Percentiles rank a stretch among this genome's conserved stretches.
Evolutionary conservation across 2,113 vertebrate species (phyloP).

Genomic region (Rostratula benghalensis): DNA sequence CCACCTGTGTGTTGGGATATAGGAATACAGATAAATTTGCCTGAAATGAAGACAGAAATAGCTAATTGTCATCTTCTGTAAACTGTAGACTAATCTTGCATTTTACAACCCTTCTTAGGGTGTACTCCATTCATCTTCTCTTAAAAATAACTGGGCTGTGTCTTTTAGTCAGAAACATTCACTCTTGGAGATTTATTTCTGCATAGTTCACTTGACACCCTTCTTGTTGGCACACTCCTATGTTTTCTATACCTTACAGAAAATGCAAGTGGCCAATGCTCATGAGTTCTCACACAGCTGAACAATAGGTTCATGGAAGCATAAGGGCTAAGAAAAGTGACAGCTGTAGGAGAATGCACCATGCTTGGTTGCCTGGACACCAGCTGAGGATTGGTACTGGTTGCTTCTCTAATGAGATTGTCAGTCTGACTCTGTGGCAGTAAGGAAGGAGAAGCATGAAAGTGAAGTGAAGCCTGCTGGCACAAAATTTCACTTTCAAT

Average conservation of each 20-base stretch:
- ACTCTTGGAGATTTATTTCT: neutral
- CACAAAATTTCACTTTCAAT: neutral
- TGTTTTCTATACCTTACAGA: neutral
- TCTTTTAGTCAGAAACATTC: neutral
- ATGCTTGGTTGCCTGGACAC: neutral
- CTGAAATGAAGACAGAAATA: neutral
- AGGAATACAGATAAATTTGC: neutral
- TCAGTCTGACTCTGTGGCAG: too few relatives aligned
- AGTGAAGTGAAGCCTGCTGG: neutral
- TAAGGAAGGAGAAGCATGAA: neutral
- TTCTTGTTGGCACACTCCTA: neutral
- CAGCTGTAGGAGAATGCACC: neutral
- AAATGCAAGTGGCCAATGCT: neutral
- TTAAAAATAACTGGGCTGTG: neutral
- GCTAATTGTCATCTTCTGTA: neutral
- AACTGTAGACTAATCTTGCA: neutral
- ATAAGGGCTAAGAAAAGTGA: neutral
- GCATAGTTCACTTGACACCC: neutral
- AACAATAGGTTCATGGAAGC: neutral
- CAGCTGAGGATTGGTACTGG: neutral
- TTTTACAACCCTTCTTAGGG: accelerated
- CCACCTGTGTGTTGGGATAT: neutral
- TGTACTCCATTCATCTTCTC: neutral
- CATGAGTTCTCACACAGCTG: neutral
- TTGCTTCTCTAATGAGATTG: neutral